A percentile compares a stretch with the other conserved stretches of the same genome.
Conservation (phyloP, 2,888 invertebrate species). For the Blastobasis adustella region DNA sequence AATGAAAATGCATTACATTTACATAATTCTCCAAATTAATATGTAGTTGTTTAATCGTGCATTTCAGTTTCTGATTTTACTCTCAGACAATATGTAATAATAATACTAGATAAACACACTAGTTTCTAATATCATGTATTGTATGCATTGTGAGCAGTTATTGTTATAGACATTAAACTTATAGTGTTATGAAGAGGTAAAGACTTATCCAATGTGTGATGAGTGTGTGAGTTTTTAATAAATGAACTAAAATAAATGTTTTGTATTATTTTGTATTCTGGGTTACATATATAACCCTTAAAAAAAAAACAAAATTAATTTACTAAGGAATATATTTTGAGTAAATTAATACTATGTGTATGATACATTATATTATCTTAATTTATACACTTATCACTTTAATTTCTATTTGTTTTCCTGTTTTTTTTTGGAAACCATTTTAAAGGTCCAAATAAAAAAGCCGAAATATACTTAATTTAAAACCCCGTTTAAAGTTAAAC, state of each 20-base stretch:
- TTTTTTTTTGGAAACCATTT: slow-evolving; percentile 10
- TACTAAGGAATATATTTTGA: slow-evolving; percentile 56
- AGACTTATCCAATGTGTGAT: slow-evolving; percentile 64
- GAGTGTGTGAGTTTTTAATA: slow-evolving; percentile 53
- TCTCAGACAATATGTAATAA: slow-evolving; percentile 7
- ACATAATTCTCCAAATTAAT: too few species aligned
- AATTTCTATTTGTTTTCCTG: slow-evolving; percentile 22
- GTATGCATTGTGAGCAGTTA: slow-evolving; percentile 24
- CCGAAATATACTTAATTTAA: neutral
- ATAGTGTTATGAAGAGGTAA: slow-evolving; percentile 54
- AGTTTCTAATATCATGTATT: neutral
- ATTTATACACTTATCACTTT: slow-evolving; percentile 40
- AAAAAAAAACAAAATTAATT: slow-evolving; percentile 16
- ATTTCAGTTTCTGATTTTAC: neutral
- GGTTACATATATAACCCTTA: neutral
- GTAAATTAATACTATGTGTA: slow-evolving; percentile 47
- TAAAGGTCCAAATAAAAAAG: neutral
- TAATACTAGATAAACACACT: slow-evolving; percentile 1
- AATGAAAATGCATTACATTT: too few species aligned
- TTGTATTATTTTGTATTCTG: slow-evolving; percentile 14
- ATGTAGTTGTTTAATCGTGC: too few species aligned
- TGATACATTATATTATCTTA: slow-evolving; percentile 44
- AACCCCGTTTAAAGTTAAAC: neutral
- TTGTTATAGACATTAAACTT: slow-evolving; percentile 12
- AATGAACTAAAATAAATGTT: slow-evolving; percentile 23